Evolutionary conservation across 2,888 invertebrate genomes (phyloP).

Genomic region (Eledona agricola): DNA sequence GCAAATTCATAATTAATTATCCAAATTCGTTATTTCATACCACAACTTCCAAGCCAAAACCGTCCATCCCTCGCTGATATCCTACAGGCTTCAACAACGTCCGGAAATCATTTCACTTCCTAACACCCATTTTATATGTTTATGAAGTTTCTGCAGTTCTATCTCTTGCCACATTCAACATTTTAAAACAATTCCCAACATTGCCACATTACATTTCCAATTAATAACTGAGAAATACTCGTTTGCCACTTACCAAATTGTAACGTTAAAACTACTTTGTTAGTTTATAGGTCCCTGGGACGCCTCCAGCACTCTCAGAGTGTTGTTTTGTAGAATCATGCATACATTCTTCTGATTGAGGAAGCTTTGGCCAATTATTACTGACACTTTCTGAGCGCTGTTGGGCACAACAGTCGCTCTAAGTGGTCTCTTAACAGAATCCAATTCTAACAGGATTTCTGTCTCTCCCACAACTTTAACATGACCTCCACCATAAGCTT

Average conservation of each 20-base stretch:
- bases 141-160: too few species aligned
- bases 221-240: constrained; percentile 3
- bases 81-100: too few species aligned
- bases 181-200: not conserved
- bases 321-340: constrained; percentile 11
- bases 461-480: constrained; percentile 13
- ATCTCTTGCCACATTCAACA: too few species aligned
- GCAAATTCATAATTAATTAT: too few species aligned
- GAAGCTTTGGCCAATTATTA: constrained; percentile 30
- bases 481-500: constrained; percentile 20
- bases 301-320: constrained; percentile 11
- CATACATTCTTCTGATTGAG: constrained; percentile 21
- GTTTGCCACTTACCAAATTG: constrained; percentile 14
- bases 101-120: too few species aligned
- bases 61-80: too few species aligned
- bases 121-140: too few species aligned
- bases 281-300: constrained; percentile 20
- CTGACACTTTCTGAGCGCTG: constrained; percentile 22
- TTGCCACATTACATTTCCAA: constrained; percentile 9
- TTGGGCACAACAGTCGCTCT: constrained; percentile 25
- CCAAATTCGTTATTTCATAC: too few species aligned
- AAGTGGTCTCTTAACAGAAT: constrained; percentile 9
- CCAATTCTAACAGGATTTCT: constrained; percentile 16
- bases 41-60: too few species aligned
- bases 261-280: constrained; percentile 14